Percentiles rank a stretch among this genome's conserved stretches.
Evolutionary conservation across 2,888 invertebrate species (phyloP).

Genomic region (Auanema sp.): DNA sequence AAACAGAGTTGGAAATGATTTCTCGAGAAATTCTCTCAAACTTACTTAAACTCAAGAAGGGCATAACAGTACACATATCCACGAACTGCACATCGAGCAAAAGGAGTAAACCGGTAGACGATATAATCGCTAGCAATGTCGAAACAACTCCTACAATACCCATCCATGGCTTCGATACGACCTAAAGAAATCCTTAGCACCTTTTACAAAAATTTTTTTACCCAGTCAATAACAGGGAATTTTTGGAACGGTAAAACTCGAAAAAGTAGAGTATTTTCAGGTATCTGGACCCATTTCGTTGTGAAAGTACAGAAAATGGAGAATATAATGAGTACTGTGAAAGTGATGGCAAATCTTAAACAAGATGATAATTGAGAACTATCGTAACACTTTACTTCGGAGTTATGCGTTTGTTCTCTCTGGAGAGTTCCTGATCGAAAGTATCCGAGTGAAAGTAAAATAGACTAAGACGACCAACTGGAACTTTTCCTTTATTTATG

Average conservation of each 20-base stretch:
- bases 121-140: slow-evolving; percentile 76
- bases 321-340: slow-evolving; percentile 51
- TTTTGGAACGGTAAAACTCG: slow-evolving; percentile 8
- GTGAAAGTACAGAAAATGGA: slow-evolving; percentile 55
- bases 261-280: slow-evolving; percentile 10
- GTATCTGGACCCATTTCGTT: slow-evolving; percentile 34
- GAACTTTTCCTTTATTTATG: slow-evolving; percentile 29
- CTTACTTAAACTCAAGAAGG: slow-evolving; percentile 91
- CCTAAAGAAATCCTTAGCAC: slow-evolving; percentile 70
- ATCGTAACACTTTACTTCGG: slow-evolving; percentile 35
- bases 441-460: slow-evolving; percentile 55
- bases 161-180: slow-evolving; percentile 76
- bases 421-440: slow-evolving; percentile 54
- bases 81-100: slow-evolving; percentile 88
- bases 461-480: slow-evolving; percentile 37
- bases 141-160: slow-evolving; percentile 46
- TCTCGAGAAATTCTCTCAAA: slow-evolving; percentile 26
- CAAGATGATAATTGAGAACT: neutral
- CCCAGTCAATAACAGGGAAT: slow-evolving; percentile 80
- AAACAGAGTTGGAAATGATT: neutral
- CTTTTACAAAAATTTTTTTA: slow-evolving; percentile 63
- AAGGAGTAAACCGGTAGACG: slow-evolving; percentile 86
- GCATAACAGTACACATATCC: slow-evolving; percentile 88
- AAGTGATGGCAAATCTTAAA: slow-evolving; percentile 54
- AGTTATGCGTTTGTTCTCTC: slow-evolving; percentile 47